These are phyloP conservation scores for Pseudomyrmex sp. DNA, from an alignment of 1,140 invertebrate species.

Conservation along the genomic window DNA sequence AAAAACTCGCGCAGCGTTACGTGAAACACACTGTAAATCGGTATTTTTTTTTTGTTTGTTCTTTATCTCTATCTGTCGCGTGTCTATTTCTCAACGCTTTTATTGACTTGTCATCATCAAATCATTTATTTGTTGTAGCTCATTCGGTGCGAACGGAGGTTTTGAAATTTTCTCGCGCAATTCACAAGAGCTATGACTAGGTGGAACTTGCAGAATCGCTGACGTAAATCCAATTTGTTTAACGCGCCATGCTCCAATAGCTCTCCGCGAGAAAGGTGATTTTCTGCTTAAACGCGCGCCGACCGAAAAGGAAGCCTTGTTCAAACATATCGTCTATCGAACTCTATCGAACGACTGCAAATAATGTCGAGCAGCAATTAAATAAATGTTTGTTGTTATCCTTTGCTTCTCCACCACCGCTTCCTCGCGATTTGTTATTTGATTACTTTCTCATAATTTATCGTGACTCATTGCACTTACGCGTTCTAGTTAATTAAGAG, in stretches of 20 bases:
- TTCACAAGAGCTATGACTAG: not conserved
- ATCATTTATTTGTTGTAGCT: not conserved
- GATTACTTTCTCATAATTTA: not conserved
- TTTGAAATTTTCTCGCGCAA: not conserved
- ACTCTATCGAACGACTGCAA: not conserved
- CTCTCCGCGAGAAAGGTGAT: not conserved
- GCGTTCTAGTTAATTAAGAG: not conserved
- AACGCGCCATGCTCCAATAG: conserved; percentile 2
- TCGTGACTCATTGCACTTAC: not conserved
- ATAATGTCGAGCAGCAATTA: not conserved
- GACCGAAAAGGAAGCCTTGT: not conserved
- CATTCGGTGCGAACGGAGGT: not conserved
- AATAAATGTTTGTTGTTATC: not conserved
- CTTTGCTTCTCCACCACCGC: not conserved
- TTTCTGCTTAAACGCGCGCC: not conserved
- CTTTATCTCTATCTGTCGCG: not conserved
- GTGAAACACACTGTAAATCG: not conserved
- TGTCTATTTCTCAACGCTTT: not conserved
- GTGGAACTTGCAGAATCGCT: not conserved
- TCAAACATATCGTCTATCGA: not conserved
- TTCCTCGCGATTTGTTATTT: not conserved
- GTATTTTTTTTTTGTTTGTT: not conserved
- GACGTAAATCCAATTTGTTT: conserved; percentile 2
- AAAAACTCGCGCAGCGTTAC: not conserved
- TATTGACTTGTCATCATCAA: not conserved